These are phyloP conservation scores for Clarias batrachus DNA, from an alignment of 2,113 vertebrate species.

Conservation along the genomic window DNA sequence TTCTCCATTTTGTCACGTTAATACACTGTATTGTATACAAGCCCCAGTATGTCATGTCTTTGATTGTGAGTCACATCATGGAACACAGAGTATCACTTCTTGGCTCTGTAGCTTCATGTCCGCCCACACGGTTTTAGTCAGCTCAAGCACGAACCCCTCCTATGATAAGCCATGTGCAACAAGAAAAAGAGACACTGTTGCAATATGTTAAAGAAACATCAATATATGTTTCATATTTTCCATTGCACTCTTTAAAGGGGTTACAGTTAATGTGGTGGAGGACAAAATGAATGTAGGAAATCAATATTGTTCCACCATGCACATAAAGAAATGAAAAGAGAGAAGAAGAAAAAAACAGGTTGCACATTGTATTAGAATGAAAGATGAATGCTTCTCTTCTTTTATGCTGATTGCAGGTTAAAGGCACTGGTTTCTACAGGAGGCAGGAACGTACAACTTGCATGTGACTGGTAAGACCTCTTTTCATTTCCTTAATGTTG, in stretches of 20 bases:
- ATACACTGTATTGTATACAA: not conserved
- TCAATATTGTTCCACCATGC: not conserved
- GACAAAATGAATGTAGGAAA: not conserved
- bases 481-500: conserved; percentile 9
- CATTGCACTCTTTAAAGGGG: not conserved
- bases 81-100: conserved; percentile 38
- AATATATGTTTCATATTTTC: not conserved
- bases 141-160: conserved; percentile 29
- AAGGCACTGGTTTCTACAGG: conserved; percentile 94
- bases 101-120: conserved; percentile 36
- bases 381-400: not conserved
- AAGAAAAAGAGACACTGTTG: conserved; percentile 12
- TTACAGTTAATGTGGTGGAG: not conserved
- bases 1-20: conserved; percentile 11
- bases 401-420: conserved; percentile 70
- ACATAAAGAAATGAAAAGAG: not conserved
- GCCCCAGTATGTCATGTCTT: not conserved
- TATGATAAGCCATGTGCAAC: conserved; percentile 23
- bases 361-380: not conserved
- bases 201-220: not conserved
- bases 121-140: conserved; percentile 38
- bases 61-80: conserved; percentile 32
- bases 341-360: too few species aligned
- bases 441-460: conserved; percentile 92
- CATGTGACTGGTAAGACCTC: conserved; percentile 95